phyloP scores from a whole-genome alignment of 1,140 invertebrate species.

The Macrobrachium rosenbergii region DNA sequence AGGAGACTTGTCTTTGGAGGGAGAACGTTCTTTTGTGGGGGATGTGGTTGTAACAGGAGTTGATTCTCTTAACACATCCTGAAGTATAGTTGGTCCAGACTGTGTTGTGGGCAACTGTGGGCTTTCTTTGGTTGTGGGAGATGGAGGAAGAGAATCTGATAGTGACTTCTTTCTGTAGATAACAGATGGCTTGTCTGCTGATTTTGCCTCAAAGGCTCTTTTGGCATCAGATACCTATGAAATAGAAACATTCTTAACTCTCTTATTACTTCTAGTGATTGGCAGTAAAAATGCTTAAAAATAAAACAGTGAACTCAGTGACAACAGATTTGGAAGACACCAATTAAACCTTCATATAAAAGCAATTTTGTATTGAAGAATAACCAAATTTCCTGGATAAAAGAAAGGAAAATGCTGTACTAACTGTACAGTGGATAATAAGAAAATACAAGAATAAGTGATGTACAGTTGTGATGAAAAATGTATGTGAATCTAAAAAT shows the following conservation, averaged over 20 bases:
- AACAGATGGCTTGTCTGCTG: slow-evolving; percentile 55
- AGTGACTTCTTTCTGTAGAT: slow-evolving; percentile 41
- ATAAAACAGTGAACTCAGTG: too few species aligned
- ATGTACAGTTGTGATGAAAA: too few species aligned
- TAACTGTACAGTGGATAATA: too few species aligned
- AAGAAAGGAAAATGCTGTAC: too few species aligned
- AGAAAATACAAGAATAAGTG: too few species aligned
- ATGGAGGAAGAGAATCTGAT: slow-evolving; percentile 33
- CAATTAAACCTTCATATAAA: too few species aligned
- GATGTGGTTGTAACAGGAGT: not conserved
- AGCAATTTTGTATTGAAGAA: too few species aligned
- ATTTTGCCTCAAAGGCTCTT: slow-evolving; percentile 67
- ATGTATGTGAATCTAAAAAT: too few species aligned
- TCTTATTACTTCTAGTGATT: too few species aligned
- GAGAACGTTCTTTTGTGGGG: not conserved
- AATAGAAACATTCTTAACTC: slow-evolving; percentile 15
- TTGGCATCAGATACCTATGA: slow-evolving; percentile 68
- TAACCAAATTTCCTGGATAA: too few species aligned
- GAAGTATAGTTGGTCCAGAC: slow-evolving; percentile 36
- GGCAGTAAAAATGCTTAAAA: too few species aligned
- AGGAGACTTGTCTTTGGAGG: slow-evolving; percentile 44
- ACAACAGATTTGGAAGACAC: too few species aligned
- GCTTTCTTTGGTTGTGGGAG: slow-evolving; percentile 42
- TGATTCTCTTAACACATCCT: slow-evolving; percentile 13
- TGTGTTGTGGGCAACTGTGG: slow-evolving; percentile 33